These are phyloP conservation scores for Mobula birostris DNA, from an alignment of 2,113 vertebrate species.

Conservation along the genomic window DNA sequence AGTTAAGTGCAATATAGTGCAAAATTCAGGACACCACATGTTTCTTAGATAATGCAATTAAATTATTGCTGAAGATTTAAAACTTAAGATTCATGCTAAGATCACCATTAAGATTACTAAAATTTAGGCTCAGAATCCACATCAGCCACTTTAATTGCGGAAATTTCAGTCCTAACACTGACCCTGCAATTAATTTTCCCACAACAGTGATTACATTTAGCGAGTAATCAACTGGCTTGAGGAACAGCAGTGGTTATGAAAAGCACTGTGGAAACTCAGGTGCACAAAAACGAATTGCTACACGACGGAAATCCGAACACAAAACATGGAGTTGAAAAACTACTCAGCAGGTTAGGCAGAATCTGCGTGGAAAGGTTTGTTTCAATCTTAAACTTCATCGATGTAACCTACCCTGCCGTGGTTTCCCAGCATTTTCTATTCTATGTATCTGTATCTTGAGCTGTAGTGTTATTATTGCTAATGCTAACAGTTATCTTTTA, in stretches of 20 bases:
- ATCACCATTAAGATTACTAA: neutral
- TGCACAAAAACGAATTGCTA: no score
- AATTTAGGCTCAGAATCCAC: neutral
- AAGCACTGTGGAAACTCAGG: neutral
- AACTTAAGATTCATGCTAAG: neutral
- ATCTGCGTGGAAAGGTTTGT: no score
- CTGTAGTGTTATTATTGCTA: neutral
- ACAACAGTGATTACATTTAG: neutral
- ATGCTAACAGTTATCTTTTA: neutral
- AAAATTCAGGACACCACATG: no score
- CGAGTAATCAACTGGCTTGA: neutral
- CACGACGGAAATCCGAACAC: no score
- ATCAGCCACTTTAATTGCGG: neutral
- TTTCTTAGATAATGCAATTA: neutral
- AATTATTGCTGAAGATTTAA: neutral
- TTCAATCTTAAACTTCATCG: no score
- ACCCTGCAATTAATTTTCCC: neutral
- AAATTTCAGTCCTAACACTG: neutral
- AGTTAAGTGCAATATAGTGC: neutral
- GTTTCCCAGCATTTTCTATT: no score
- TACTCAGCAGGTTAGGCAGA: no score
- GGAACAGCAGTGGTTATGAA: neutral
- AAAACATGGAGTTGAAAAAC: no score
- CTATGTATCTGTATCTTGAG: neutral
- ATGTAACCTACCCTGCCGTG: no score